Evolutionary conservation across 2,888 invertebrate genomes (phyloP).

Genomic region (Eupithecia subumbrata): DNA sequence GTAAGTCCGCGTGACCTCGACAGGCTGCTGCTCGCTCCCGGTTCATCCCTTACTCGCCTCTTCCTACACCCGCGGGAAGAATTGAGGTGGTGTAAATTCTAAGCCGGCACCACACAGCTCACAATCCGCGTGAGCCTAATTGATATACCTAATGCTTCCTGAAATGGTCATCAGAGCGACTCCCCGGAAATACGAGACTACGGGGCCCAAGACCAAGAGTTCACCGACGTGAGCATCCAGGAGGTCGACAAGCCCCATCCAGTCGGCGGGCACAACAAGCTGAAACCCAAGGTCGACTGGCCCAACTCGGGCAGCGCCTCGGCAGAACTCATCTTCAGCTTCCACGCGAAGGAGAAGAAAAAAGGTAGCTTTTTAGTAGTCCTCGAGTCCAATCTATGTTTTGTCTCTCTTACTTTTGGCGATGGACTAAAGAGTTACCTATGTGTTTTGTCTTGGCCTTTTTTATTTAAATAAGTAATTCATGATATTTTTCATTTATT

Average conservation of each 20-base stretch:
- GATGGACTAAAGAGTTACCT: background rate
- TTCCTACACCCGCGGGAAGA: no score
- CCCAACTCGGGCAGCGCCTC: background rate
- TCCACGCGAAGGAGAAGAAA: conserved; percentile 26
- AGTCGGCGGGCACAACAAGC: background rate
- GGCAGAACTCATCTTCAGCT: conserved; percentile 17
- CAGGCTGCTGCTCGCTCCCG: no score
- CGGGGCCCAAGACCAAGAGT: background rate
- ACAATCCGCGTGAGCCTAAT: background rate
- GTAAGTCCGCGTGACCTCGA: background rate
- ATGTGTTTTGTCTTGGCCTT: background rate
- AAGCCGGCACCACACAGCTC: no score
- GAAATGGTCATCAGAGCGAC: background rate
- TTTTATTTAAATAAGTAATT: background rate
- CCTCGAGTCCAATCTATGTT: no score
- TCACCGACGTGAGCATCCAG: background rate
- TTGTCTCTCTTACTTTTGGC: background rate
- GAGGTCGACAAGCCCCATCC: background rate
- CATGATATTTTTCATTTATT: background rate
- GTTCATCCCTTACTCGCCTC: no score
- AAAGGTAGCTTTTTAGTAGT: background rate
- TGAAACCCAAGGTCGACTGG: background rate
- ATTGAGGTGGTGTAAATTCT: no score
- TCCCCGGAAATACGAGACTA: background rate
- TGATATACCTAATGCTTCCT: no score